These are phyloP conservation scores for Rhabdornis inornatus DNA, from an alignment of 2,113 vertebrate genomes.

Conservation along the genomic window DNA sequence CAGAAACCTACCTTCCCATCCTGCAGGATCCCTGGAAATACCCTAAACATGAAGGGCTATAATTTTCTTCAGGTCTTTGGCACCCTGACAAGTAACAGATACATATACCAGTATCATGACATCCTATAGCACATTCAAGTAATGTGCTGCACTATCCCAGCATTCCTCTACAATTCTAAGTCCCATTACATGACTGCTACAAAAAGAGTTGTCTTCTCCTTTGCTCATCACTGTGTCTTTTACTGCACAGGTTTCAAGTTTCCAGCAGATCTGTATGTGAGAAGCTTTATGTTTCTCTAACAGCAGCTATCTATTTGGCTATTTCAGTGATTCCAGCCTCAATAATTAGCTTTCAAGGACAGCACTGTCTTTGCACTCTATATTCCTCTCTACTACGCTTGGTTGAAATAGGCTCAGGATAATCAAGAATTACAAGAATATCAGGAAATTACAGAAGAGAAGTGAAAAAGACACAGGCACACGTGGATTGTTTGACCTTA, in stretches of 20 bases:
- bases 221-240: background rate
- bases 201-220: background rate
- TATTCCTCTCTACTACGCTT: background rate
- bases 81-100: background rate
- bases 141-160: background rate
- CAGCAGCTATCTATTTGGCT: background rate
- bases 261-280: background rate
- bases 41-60: background rate
- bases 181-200: background rate
- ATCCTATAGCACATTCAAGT: background rate
- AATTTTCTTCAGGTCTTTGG: background rate
- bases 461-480: background rate
- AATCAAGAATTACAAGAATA: background rate
- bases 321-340: background rate
- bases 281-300: background rate
- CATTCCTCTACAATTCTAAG: background rate
- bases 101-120: rapidly evolving
- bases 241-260: background rate
- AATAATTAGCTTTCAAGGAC: background rate
- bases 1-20: background rate
- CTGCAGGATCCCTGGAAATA: background rate
- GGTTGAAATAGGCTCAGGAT: background rate
- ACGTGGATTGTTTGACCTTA: background rate
- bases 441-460: background rate
- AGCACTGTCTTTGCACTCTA: background rate